Conservation (phyloP, 2,797 vertebrate species). For the Mustela erminea region DNA sequence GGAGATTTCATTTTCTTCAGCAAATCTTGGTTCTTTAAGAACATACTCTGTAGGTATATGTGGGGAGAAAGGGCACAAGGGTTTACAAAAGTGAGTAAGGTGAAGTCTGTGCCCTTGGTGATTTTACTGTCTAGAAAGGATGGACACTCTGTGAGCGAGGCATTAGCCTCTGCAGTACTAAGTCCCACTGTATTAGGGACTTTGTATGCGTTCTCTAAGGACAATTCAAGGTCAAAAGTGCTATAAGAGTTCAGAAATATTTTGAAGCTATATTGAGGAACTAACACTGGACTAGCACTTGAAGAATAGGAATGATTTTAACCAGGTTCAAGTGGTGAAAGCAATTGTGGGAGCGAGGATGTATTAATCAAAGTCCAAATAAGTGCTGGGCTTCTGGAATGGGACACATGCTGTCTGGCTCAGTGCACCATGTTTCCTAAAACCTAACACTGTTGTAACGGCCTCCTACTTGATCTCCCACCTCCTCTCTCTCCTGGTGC, state of each 20-base stretch:
- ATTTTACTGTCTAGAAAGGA: not conserved
- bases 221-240: not conserved
- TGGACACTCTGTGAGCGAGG: not conserved
- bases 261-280: not conserved
- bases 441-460: not conserved
- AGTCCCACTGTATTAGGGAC: not conserved
- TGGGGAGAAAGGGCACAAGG: fast-evolving
- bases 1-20: not conserved
- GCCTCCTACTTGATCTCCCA: no score
- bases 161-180: not conserved
- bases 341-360: not conserved
- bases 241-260: not conserved
- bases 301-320: not conserved
- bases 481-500: not conserved
- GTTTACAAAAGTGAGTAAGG: not conserved
- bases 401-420: not conserved
- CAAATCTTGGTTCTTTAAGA: not conserved
- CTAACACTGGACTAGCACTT: not conserved
- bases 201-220: not conserved
- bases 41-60: no score
- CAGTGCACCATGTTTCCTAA: not conserved
- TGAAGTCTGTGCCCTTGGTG: not conserved
- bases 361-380: not conserved
- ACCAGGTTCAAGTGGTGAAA: not conserved
- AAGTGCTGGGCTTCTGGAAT: not conserved